These are phyloP conservation scores for Onychomys leucogaster DNA, from an alignment of 2,797 vertebrate species.

Conservation along the genomic window DNA sequence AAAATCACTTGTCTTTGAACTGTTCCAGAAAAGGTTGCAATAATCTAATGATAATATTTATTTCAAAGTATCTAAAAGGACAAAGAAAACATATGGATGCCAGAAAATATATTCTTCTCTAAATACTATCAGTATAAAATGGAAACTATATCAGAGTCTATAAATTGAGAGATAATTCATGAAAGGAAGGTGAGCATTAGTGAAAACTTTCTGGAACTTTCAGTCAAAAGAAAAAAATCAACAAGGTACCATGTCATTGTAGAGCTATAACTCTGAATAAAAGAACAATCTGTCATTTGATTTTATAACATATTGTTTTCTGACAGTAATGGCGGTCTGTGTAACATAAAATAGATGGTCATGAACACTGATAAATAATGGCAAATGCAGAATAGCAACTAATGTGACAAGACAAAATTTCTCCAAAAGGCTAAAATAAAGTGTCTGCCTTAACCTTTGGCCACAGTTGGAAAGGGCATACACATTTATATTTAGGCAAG, in stretches of 20 bases:
- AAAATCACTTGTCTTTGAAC: background rate
- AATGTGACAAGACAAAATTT: slow-evolving; percentile 62
- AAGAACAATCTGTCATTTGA: slow-evolving; percentile 10
- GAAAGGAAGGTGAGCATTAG: background rate
- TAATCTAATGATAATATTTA: slow-evolving; percentile 15
- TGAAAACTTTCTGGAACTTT: background rate
- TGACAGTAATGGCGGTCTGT: slow-evolving; percentile 55
- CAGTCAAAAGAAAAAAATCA: background rate
- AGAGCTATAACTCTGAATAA: slow-evolving; percentile 42
- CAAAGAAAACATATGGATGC: background rate
- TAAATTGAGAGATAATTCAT: slow-evolving; percentile 9
- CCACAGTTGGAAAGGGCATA: slow-evolving; percentile 13
- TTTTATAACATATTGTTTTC: slow-evolving; percentile 52
- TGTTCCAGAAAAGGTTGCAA: background rate
- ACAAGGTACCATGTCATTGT: background rate
- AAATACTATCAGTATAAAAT: background rate
- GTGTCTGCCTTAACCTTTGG: background rate
- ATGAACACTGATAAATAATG: slow-evolving; percentile 34
- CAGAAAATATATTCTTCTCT: background rate
- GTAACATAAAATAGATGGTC: slow-evolving; percentile 36
- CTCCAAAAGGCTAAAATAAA: slow-evolving; percentile 29
- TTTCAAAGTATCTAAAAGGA: slow-evolving; percentile 8
- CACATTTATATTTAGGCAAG: slow-evolving; percentile 51
- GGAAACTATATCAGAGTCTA: background rate
- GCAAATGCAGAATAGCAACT: slow-evolving; percentile 56